A percentile compares a stretch with the other conserved stretches of the same genome.
phyloP scores from a whole-genome alignment of 2,797 vertebrate genomes.

The Meda fulgida region DNA sequence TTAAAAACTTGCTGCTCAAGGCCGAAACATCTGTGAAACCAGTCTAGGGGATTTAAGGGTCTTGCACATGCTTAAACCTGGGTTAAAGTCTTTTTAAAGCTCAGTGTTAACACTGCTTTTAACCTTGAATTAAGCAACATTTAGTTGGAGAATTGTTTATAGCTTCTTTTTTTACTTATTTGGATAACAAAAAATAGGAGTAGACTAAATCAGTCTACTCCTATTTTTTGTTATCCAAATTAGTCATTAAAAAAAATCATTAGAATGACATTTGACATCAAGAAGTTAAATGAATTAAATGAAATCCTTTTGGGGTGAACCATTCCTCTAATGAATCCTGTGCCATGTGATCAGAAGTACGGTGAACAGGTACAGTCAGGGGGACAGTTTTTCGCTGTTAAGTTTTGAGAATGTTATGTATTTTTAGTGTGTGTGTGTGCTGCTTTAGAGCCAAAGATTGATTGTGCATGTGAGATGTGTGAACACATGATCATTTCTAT shows the following conservation, averaged over 20 bases:
- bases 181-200: neutral
- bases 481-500: constrained; percentile 65
- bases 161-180: too few relatives aligned
- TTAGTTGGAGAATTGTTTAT: neutral
- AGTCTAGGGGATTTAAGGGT: neutral
- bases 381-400: neutral
- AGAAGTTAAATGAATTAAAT: neutral
- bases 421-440: neutral
- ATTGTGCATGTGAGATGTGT: constrained; percentile 56
- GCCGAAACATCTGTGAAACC: constrained; percentile 3
- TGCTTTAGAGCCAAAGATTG: constrained; percentile 27
- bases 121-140: neutral
- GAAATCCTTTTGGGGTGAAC: neutral
- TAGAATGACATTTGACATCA: neutral
- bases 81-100: neutral
- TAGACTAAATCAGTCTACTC: too few relatives aligned
- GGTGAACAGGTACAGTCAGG: neutral
- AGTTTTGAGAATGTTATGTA: neutral
- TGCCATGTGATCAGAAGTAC: neutral
- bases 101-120: neutral
- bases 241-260: neutral
- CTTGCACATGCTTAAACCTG: neutral
- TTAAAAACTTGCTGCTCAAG: neutral
- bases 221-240: too few relatives aligned
- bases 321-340: neutral